Base-by-base conservation (phyloP, 2,113 vertebrate species). In the Lagopus leucura region DNA sequence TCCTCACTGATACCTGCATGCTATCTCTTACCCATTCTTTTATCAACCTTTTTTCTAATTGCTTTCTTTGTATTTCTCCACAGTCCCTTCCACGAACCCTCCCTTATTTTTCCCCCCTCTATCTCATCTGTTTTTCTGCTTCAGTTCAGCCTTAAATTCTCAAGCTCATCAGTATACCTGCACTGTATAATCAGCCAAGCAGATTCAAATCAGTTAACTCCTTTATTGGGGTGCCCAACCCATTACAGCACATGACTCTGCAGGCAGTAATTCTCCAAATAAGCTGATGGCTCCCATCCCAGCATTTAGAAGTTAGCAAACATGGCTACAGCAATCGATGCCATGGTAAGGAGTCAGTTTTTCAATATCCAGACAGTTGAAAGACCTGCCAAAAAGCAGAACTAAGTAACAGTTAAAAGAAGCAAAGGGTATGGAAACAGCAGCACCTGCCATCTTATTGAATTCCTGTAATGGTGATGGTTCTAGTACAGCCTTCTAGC, bases 231-330 rank as follows among this genome's bases (percentile, higher is more conserved):
- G 24, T 55, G 43, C 22, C 24, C 65, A 20, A 20, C 40, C 34
- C 32, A 71, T 18, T 22, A 72, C 34, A 93, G 34, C 21, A 43
- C 10, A 1, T 2, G 3, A 45, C 4, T 83, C 4, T 2, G 38
- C 22, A 71, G 11, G 4, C 36, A 32, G 6, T 8, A n/a, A 70
- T 21, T 66, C 69, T 45, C 27, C 27, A 24, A 74, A 63, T 38
- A 10, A 72, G 24, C 7, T 36, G 38, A 20, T 89, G 0, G 0
- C 22, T 38, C 34, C 55, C 16, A 61, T 32, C 25, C 9, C 57
- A 75, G 47, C 47, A 78, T 38, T 34, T 40, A 43, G 42, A 48
- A 84, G 8, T 75, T 42, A 82, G 38, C 21, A 82, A 80, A 70
- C 12, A 0, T 73, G 13, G 9, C 3, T 80, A 11, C 21, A 55